phyloP scores from a whole-genome alignment of 1,140 invertebrate species.

The Maconellicoccus hirsutus region DNA sequence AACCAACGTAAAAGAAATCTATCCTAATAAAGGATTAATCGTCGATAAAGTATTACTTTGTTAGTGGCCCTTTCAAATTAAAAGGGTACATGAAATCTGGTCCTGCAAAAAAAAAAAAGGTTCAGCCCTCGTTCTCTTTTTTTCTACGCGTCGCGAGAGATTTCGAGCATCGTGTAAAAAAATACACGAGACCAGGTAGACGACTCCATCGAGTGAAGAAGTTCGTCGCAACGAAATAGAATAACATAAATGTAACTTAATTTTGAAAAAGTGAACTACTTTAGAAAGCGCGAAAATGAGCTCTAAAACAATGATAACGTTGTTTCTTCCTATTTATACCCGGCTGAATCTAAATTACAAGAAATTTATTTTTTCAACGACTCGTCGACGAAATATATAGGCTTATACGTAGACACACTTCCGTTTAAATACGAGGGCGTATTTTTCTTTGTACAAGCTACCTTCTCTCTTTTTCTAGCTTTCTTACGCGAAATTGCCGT shows the following conservation, averaged over 20 bases:
- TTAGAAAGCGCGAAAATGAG: slow-evolving; percentile 3
- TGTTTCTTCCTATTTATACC: slow-evolving; percentile 2
- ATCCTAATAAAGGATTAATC: not conserved
- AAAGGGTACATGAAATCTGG: not conserved
- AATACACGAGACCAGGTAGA: not conserved
- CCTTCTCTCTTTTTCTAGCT: not conserved
- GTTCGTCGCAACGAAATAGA: not conserved
- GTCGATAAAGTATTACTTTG: slow-evolving; percentile 2
- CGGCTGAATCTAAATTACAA: not conserved
- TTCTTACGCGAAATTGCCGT: not conserved
- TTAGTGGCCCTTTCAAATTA: not conserved
- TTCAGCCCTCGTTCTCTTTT: too few species aligned
- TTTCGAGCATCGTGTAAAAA: too few species aligned
- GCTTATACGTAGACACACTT: not conserved
- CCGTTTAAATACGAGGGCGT: not conserved
- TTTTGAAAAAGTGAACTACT: slow-evolving; percentile 9
- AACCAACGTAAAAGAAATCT: not conserved
- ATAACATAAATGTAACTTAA: not conserved
- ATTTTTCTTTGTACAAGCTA: not conserved
- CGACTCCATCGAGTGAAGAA: not conserved
- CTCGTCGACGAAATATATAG: not conserved
- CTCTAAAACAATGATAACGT: slow-evolving; percentile 9
- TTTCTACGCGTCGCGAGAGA: too few species aligned
- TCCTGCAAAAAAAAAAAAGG: too few species aligned
- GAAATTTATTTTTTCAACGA: slow-evolving; percentile 9